Base-by-base conservation (phyloP, 2,888 invertebrate genomes). In the Athalia rosae region DNA sequence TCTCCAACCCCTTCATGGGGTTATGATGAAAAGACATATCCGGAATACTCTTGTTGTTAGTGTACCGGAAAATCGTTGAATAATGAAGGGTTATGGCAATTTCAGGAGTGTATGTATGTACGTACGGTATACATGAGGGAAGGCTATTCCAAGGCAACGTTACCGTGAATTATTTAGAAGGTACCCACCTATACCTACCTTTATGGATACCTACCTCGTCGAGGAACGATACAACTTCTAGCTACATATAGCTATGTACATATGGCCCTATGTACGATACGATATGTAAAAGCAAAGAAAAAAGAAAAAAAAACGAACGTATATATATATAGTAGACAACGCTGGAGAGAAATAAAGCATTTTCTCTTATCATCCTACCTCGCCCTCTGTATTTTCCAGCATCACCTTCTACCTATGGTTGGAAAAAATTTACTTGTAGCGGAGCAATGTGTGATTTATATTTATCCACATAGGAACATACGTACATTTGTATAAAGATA, bases 71-170 rank as follows among this genome's bases (percentile, higher is more conserved):
- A 53, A 67, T 67, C 28, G 67, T 67, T 67, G 53, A 67, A 67
- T 67, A 67, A 67, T 53, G 67, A 67, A 67, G 53, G 5, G 67
- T 41, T 41, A 67, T 53, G 28, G 67, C 6, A 53, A 50, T 50
- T 48, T 3, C 48, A 53, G 50, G 28, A 28, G 28, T 28, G 28
- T 28, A 28, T 28, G 28, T 28, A 28, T n/a, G n/a, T n/a, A n/a
- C n/a, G n/a, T n/a, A n/a, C 28, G 28, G 50, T 11, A 28, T 28
- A 28, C 28, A 28, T 28, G 47, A 11, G 11, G 11, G 28, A 53
- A 15, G 28, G 2, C 50, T 67, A 11, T 7, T 13, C 47, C 1
- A 11, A 28, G 53, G 67, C 1, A 11, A 28, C 53, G 67, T 50
- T 50, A 1, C 9, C 15, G 50, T 67, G 53, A 67, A 67, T 67